These are phyloP conservation scores for Vanessa cardui DNA, from an alignment of 2,888 invertebrate species.

Conservation along the genomic window DNA sequence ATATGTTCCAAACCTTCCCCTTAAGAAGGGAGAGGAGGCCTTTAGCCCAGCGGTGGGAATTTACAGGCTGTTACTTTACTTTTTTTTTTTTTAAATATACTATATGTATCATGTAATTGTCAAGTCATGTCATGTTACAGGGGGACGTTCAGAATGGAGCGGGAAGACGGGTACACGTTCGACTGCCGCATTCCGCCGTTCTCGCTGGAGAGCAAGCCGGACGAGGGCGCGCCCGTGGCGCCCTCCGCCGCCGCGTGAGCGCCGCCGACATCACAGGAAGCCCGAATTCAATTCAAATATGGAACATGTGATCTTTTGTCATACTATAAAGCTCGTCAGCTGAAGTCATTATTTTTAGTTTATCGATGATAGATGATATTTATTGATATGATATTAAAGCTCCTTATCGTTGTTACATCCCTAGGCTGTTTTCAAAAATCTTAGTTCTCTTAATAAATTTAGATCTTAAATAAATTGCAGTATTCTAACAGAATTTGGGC, in stretches of 20 bases:
- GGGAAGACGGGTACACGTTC: conserved; percentile 97
- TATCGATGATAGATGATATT: conserved; percentile 27
- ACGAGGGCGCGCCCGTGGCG: conserved; percentile 75
- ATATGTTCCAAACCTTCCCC: too few relatives aligned
- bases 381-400: conserved; percentile 27
- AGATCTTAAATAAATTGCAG: conserved; percentile 81
- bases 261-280: not conserved
- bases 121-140: conserved; percentile 46
- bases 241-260: conserved; percentile 64
- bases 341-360: conserved; percentile 34
- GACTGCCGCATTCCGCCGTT: conserved; percentile 99
- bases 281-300: too few relatives aligned
- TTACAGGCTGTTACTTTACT: too few relatives aligned
- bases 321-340: conserved; percentile 4
- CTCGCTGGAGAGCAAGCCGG: conserved; percentile 96
- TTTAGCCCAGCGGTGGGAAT: too few relatives aligned
- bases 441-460: conserved; percentile 66
- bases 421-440: conserved; percentile 44
- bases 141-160: conserved; percentile 98
- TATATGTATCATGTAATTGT: not conserved
- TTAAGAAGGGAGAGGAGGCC: too few relatives aligned
- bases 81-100: too few relatives aligned
- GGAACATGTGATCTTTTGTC: not conserved
- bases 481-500: conserved; percentile 59
- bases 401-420: conserved; percentile 31